Evolutionary conservation across 1,140 invertebrate species (phyloP).

Genomic region (Lutraria rhynchaena): DNA sequence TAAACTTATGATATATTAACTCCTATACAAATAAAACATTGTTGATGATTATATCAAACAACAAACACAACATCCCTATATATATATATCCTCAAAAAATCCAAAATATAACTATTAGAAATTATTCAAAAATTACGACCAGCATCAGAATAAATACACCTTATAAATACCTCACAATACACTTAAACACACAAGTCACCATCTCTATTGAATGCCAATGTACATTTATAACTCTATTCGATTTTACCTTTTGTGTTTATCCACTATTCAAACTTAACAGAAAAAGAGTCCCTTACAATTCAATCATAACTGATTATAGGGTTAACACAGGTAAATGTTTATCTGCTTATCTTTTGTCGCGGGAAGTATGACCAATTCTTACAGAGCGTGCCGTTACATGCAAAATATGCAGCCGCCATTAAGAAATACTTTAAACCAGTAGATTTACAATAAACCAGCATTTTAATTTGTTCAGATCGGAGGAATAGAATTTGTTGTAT

Average conservation of each 20-base stretch:
- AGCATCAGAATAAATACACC: no score
- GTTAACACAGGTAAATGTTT: constrained; percentile 51
- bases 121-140: no score
- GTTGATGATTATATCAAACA: no score
- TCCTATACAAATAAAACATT: no score
- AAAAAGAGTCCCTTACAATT: constrained; percentile 43
- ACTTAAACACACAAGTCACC: neutral
- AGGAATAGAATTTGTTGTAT: no score
- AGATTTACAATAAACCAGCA: constrained; percentile 15
- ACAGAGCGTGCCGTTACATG: constrained; percentile 51
- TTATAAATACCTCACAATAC: neutral
- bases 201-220: neutral
- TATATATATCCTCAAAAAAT: no score
- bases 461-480: neutral
- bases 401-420: constrained; percentile 20
- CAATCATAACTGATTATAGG: constrained; percentile 54
- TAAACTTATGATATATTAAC: no score
- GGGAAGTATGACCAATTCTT: constrained; percentile 50
- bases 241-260: constrained; percentile 47
- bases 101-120: no score
- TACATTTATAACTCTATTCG: neutral
- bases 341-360: constrained; percentile 46
- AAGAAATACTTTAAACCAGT: neutral
- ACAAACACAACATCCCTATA: no score
- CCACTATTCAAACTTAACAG: constrained; percentile 42